These are phyloP conservation scores for Setipinna tenuifilis DNA, from an alignment of 2,797 vertebrate species.

Conservation along the genomic window DNA sequence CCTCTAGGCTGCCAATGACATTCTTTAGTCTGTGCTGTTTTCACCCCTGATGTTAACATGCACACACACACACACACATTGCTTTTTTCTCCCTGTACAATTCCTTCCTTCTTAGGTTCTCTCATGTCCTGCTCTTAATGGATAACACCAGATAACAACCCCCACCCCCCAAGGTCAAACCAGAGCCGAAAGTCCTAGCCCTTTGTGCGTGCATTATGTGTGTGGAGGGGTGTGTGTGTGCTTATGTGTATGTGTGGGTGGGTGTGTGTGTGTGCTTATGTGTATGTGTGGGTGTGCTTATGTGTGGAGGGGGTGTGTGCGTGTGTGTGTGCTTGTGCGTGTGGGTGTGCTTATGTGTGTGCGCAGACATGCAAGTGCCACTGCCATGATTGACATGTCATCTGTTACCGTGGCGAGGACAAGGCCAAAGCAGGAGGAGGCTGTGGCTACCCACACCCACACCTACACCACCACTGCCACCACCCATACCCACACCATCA, in stretches of 20 bases:
- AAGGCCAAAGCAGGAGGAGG: conserved; percentile 1
- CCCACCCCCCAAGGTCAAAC: conserved; percentile 48
- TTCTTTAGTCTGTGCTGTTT: not conserved
- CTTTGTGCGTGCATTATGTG: not conserved
- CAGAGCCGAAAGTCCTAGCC: conserved; percentile 51
- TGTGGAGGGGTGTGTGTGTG: too few relatives aligned
- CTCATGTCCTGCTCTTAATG: not conserved
- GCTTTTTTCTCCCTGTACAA: not conserved
- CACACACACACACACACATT: conserved; percentile 6
- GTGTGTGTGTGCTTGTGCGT: not conserved
- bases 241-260: too few relatives aligned
- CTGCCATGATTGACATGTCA: conserved; percentile 56
- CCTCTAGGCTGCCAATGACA: not conserved
- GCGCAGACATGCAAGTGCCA: conserved; percentile 53
- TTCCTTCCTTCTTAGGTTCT: not conserved
- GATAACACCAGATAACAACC: not conserved
- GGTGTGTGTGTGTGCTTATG: too few relatives aligned
- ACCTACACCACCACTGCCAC: too few relatives aligned
- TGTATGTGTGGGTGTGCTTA: too few relatives aligned
- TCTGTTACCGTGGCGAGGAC: conserved; percentile 42
- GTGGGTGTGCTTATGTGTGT: not conserved
- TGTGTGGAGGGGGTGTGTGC: too few relatives aligned
- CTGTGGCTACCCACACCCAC: too few relatives aligned
- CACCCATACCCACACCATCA: too few relatives aligned
- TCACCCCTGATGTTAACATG: not conserved